Percentiles rank a stretch among this genome's conserved stretches.
Conservation (phyloP, 2,888 invertebrate genomes). For the Eilema sororculum region DNA sequence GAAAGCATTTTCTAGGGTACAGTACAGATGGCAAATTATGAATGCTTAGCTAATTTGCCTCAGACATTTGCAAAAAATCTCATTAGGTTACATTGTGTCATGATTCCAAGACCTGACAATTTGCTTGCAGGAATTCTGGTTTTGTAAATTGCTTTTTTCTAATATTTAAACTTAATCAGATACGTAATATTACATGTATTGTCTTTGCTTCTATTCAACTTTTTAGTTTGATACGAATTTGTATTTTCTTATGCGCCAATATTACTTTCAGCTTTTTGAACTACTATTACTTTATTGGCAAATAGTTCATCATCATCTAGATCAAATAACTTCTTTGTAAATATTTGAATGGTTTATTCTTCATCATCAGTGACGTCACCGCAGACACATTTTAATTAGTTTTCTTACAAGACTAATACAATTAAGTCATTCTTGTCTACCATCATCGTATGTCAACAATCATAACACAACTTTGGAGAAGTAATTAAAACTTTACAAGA, state of each 20-base stretch:
- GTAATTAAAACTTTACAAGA: conserved; percentile 20
- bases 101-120: background rate
- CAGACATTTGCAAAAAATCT: background rate
- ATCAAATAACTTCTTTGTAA: background rate
- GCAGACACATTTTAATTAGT: background rate
- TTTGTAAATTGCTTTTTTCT: background rate
- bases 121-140: background rate
- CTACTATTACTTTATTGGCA: background rate
- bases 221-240: background rate
- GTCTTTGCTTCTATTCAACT: background rate
- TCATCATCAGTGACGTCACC: background rate
- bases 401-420: background rate
- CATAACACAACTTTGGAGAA: conserved; percentile 16
- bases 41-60: background rate
- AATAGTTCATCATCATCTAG: background rate
- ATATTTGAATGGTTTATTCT: background rate
- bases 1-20: background rate
- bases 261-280: background rate
- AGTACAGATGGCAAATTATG: background rate
- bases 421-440: conserved; percentile 5
- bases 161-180: no score
- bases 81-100: background rate
- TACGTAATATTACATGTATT: background rate
- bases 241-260: background rate
- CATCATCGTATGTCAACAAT: conserved; percentile 17